Evolutionary conservation across 2,888 invertebrate genomes (phyloP).

Genomic region (Drosophila paracracens): DNA sequence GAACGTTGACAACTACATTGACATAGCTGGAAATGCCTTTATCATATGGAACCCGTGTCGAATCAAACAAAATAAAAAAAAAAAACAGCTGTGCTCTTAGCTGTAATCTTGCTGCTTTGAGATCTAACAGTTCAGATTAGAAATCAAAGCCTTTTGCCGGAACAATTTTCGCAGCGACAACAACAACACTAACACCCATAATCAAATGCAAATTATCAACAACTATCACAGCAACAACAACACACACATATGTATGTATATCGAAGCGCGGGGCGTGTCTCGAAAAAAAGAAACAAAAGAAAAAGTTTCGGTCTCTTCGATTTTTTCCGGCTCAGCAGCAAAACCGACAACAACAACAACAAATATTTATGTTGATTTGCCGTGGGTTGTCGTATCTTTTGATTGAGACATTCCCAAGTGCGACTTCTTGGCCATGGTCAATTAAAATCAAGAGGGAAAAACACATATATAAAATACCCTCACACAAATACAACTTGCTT

Average conservation of each 20-base stretch:
- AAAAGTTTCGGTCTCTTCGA: constrained; percentile 67
- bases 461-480: constrained; percentile 5
- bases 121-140: constrained; percentile 67
- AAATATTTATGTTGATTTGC: constrained; percentile 75
- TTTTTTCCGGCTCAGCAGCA: constrained; percentile 51
- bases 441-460: constrained; percentile 67
- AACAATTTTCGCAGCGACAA: constrained; percentile 72
- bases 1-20: constrained; percentile 71
- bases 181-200: constrained; percentile 51
- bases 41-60: constrained; percentile 70
- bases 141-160: constrained; percentile 76
- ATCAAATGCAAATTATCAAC: constrained; percentile 78
- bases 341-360: constrained; percentile 26
- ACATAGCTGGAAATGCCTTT: constrained; percentile 21
- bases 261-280: constrained; percentile 65
- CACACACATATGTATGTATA: constrained; percentile 9
- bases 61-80: constrained; percentile 11
- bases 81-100: constrained; percentile 18
- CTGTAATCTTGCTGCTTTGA: constrained; percentile 65
- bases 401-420: constrained; percentile 80
- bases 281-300: constrained; percentile 63
- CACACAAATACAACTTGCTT: not conserved
- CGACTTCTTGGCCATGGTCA: constrained; percentile 80
- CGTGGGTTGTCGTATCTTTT: constrained; percentile 72
- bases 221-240: constrained; percentile 45